A percentile compares a stretch with the other conserved stretches of the same genome.
Evolutionary conservation across 2,113 vertebrate genomes (phyloP).

Genomic region (Sardina pilchardus): DNA sequence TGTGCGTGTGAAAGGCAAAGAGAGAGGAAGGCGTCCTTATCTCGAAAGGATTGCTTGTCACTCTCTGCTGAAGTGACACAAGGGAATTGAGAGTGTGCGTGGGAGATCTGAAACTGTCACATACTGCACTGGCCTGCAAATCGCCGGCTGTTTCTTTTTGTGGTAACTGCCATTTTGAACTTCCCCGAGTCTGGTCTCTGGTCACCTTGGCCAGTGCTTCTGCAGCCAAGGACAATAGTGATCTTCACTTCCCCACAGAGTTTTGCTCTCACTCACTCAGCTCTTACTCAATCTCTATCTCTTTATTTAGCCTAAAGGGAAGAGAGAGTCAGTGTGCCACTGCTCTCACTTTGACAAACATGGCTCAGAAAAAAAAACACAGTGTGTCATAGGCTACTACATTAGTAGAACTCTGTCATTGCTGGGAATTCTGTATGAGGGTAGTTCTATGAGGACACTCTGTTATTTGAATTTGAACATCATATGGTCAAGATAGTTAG

Average conservation of each 20-base stretch:
- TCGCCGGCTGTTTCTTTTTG: conserved; percentile 56
- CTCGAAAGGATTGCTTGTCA: conserved; percentile 46
- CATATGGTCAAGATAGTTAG: neutral
- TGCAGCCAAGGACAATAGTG: conserved; percentile 35
- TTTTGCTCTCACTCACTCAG: conserved; percentile 59
- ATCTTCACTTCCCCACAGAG: conserved; percentile 65
- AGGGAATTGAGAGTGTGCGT: conserved; percentile 71
- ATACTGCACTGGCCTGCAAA: conserved; percentile 55
- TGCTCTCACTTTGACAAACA: conserved; percentile 44
- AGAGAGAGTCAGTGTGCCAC: conserved; percentile 69
- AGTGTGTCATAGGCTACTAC: neutral
- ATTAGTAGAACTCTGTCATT: neutral
- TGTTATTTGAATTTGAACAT: neutral
- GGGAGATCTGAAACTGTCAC: conserved; percentile 71
- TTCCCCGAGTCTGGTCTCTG: conserved; percentile 39
- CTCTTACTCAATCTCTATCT: conserved; percentile 74
- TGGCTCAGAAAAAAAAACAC: neutral
- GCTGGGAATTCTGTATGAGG: neutral
- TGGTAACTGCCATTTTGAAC: conserved; percentile 52
- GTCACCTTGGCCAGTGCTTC: conserved; percentile 23
- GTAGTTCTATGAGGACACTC: neutral
- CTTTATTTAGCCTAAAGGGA: conserved; percentile 70
- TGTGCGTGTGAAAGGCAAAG: neutral
- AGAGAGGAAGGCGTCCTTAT: conserved; percentile 11
- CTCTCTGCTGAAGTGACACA: conserved; percentile 46